Base-by-base conservation (phyloP, 1,140 invertebrate genomes). In the Anastatus disparis region DNA sequence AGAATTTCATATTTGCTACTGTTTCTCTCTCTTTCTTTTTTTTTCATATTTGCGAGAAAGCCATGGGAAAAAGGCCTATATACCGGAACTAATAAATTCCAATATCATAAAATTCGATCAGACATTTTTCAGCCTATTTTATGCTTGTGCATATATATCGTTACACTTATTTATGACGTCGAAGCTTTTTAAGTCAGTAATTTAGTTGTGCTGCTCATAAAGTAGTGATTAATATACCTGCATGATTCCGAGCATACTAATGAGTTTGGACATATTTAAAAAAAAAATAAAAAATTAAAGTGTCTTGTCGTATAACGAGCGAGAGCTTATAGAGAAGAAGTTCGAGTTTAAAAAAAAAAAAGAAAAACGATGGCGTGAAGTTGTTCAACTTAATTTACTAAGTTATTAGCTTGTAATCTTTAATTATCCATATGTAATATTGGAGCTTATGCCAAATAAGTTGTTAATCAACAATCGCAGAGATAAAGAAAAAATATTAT, bases 51-150 rank as follows among this genome's bases (percentile, higher is more conserved):
- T n/a, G n/a, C n/a, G n/a, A n/a, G n/a, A n/a, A n/a, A n/a, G n/a
- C n/a, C n/a, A n/a, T n/a, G n/a, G n/a, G n/a, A n/a, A n/a, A n/a
- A n/a, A n/a, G n/a, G n/a, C n/a, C n/a, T n/a, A n/a, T 62, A 46
- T 46, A 29, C 15, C 8, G 35, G 22, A 24, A 50, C 58, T 56
- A 50, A 69, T 69, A 71, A 63, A 71, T 64, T 58, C 29, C 65
- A 40, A 68, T 68, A 68, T 68, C 65, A 27, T 59, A 59, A 68
- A 68, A 68, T 9, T 59, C 55, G 44, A 68, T 68, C 65, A 24
- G 52, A 42, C 55, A 50, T 46, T 15, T 15, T 40, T 48, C 17
- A 8, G 29, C 20, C 53, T 17, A 66, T 35, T 66, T 56, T 44
- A 46, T 56, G 64, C 53, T 56, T 58, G n/a, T n/a, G n/a, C n/a